Percentiles rank a stretch among this genome's conserved stretches.
These are phyloP conservation scores for Zygothrica quintamaculata DNA, from an alignment of 2,888 invertebrate genomes.

Conservation along the genomic window DNA sequence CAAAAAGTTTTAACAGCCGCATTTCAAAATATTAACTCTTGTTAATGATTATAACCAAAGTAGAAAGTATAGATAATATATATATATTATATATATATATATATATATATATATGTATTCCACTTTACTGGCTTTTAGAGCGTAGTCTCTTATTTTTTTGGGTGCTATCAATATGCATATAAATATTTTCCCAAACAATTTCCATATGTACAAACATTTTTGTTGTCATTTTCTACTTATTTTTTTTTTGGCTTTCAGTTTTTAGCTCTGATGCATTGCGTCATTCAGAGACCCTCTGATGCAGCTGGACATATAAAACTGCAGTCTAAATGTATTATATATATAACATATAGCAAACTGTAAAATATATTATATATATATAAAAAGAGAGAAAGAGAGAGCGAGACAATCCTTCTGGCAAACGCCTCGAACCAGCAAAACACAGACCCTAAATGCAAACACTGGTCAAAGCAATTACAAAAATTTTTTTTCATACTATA, in stretches of 20 bases:
- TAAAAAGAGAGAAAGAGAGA: slow-evolving; percentile 2
- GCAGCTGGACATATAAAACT: slow-evolving; percentile 37
- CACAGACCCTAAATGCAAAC: slow-evolving; percentile 37
- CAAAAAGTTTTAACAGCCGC: too few species aligned
- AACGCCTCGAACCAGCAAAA: slow-evolving; percentile 3
- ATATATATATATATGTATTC: slow-evolving; percentile 18
- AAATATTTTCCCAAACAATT: slow-evolving; percentile 48
- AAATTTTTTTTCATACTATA: slow-evolving; percentile 35
- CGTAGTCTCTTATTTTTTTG: slow-evolving; percentile 1
- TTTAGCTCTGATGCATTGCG: slow-evolving; percentile 34
- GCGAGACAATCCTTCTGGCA: slow-evolving; percentile 12
- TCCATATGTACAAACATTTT: slow-evolving; percentile 43
- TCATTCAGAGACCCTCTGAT: slow-evolving; percentile 31
- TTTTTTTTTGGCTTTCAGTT: slow-evolving; percentile 25
- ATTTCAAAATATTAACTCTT: too few species aligned
- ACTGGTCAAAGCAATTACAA: slow-evolving; percentile 75
- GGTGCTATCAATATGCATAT: slow-evolving; percentile 41
- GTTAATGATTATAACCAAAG: too few species aligned
- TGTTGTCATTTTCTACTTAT: slow-evolving; percentile 5
- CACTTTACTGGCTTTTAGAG: slow-evolving; percentile 19
- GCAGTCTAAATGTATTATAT: slow-evolving; percentile 72
- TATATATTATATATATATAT: too few species aligned
- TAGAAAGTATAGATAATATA: too few species aligned
- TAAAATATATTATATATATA: slow-evolving; percentile 36
- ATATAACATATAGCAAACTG: slow-evolving; percentile 39